Percentiles rank a stretch among this genome's conserved stretches.
Evolutionary conservation across 2,113 vertebrate genomes (phyloP).

Genomic region (Gadus chalcogrammus): DNA sequence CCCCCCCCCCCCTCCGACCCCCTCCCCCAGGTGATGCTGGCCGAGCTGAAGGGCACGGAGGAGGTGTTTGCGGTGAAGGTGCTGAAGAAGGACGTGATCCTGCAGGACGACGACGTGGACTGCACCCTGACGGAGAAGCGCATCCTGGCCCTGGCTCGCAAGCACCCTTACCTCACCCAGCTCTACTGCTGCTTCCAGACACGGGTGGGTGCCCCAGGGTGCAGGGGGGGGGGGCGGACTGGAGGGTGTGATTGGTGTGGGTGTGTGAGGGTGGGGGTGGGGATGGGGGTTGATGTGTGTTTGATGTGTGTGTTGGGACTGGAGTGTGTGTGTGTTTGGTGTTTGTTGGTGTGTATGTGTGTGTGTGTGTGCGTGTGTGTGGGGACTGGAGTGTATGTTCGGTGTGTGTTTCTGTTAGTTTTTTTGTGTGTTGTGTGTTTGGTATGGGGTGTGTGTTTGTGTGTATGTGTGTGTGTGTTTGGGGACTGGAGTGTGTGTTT

Average conservation of each 20-base stretch:
- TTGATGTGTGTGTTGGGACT: not conserved
- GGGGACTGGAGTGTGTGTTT: no score
- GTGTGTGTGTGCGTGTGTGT: no score
- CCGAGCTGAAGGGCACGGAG: conserved; percentile 92
- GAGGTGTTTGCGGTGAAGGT: conserved; percentile 98
- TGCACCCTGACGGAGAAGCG: conserved; percentile 99
- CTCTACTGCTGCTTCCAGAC: conserved; percentile 99
- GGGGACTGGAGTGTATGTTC: no score
- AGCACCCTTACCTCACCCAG: conserved; percentile 96
- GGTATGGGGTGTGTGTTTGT: no score
- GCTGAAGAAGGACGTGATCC: conserved; percentile 96
- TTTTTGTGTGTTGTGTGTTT: no score
- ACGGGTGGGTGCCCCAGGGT: conserved; percentile 71
- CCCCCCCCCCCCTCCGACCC: not conserved
- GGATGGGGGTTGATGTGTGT: not conserved
- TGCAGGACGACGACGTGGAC: conserved; percentile 96
- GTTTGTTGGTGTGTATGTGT: no score
- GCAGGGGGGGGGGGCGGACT: not conserved
- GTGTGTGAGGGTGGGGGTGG: not conserved
- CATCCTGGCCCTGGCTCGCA: conserved; percentile 92
- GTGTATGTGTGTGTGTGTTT: no score
- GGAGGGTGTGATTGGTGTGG: not conserved
- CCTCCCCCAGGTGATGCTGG: conserved; percentile 88
- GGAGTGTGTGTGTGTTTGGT: no score
- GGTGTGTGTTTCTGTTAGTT: no score